Conservation (phyloP, 2,113 vertebrate genomes). For the Trochalopteron elliotii region DNA sequence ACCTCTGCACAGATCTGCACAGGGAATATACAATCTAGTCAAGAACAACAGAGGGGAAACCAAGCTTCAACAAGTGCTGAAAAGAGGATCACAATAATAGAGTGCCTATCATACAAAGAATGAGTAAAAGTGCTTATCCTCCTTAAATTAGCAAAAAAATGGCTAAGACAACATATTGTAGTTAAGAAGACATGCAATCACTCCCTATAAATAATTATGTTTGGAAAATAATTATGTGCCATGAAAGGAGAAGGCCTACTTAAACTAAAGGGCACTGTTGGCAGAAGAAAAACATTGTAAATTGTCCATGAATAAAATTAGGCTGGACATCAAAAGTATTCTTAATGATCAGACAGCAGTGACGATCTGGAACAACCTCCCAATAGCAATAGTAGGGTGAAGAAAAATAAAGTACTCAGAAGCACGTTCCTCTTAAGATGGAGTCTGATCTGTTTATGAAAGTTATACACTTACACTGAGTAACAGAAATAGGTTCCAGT, state of each 20-base stretch:
- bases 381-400: background rate
- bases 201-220: slow-evolving; percentile 24
- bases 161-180: background rate
- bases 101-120: background rate
- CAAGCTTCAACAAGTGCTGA: background rate
- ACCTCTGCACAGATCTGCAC: background rate
- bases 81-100: background rate
- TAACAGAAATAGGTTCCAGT: background rate
- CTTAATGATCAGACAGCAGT: background rate
- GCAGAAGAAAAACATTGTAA: slow-evolving; percentile 42
- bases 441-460: slow-evolving; percentile 25
- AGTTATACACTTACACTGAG: background rate
- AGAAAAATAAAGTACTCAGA: slow-evolving; percentile 14
- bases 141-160: background rate
- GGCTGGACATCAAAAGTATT: slow-evolving; percentile 20
- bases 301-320: slow-evolving; percentile 33
- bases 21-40: background rate
- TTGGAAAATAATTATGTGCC: slow-evolving; percentile 9
- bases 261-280: slow-evolving; percentile 35
- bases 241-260: background rate
- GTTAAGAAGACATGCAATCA: background rate
- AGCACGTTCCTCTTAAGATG: background rate
- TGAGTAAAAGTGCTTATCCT: background rate
- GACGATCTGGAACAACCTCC: background rate
- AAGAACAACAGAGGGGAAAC: background rate